A percentile compares a stretch with the other conserved stretches of the same genome.
These are phyloP conservation scores for Cladorhizidae sp. DNA, from an alignment of 37 sponge, comb jelly and placozoan genomes.

Conservation along the genomic window DNA sequence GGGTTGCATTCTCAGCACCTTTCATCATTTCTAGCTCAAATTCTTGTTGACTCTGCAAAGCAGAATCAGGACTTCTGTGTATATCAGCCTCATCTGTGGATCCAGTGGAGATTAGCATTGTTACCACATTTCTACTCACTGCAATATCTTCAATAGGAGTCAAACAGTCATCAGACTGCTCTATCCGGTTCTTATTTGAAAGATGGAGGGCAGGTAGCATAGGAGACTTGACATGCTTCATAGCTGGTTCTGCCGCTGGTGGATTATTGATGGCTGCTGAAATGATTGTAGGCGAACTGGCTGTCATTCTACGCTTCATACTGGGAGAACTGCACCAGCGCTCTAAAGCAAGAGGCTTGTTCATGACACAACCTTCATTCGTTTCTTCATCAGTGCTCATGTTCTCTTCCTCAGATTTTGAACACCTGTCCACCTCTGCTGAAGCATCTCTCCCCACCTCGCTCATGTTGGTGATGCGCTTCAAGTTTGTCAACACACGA, in stretches of 20 bases:
- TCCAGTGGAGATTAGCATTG: no score
- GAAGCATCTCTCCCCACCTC: not conserved
- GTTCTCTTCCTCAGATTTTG: not conserved
- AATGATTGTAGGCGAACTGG: not conserved
- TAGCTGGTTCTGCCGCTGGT: not conserved
- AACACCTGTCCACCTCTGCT: not conserved
- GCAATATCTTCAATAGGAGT: not conserved
- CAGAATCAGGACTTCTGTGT: no score
- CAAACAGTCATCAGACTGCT: conserved; percentile 12
- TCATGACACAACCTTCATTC: not conserved
- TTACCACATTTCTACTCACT: not conserved
- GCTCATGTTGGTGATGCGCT: conserved; percentile 17
- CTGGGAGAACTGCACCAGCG: not conserved
- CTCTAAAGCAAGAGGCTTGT: not conserved
- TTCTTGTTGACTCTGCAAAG: no score
- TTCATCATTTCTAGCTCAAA: no score
- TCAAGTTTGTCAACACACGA: conserved; percentile 29
- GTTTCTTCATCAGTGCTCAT: conserved; percentile 39
- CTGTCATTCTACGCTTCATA: not conserved
- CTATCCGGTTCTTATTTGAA: not conserved
- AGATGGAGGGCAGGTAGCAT: not conserved
- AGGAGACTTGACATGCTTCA: not conserved
- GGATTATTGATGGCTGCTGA: not conserved
- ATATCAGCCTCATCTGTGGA: no score
- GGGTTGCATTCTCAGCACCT: not conserved